Evolutionary conservation across 2,113 vertebrate genomes (phyloP).

Genomic region (Limnothrissa miodon): DNA sequence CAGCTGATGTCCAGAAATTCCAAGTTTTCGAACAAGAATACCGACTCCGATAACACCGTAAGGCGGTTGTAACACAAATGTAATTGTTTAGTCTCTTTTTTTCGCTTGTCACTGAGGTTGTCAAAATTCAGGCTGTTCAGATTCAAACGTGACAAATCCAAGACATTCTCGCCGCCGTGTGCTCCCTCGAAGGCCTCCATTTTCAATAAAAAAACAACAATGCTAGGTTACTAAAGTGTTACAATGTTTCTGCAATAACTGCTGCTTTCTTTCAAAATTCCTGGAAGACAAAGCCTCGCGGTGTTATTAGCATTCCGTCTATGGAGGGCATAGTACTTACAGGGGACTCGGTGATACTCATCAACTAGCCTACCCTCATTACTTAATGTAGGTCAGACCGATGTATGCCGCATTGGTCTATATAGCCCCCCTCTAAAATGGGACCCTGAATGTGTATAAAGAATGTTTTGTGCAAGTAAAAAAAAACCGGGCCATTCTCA

Average conservation of each 20-base stretch:
- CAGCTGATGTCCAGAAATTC: constrained; percentile 90
- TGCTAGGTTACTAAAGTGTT: neutral
- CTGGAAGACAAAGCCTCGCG: constrained; percentile 1
- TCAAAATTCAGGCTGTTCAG: constrained; percentile 65
- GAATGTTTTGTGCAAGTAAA: neutral
- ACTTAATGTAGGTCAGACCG: constrained; percentile 14
- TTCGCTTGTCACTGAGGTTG: constrained; percentile 67
- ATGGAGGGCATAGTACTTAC: neutral
- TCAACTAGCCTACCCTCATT: neutral
- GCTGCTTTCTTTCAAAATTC: neutral
- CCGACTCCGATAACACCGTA: constrained; percentile 68
- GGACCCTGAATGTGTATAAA: constrained; percentile 28
- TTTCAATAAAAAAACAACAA: constrained; percentile 32
- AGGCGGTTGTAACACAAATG: constrained; percentile 81
- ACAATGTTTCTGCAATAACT: neutral
- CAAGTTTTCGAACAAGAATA: constrained; percentile 79
- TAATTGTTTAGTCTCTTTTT: constrained; percentile 73
- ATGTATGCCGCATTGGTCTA: neutral
- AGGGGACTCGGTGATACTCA: neutral
- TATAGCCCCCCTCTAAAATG: neutral
- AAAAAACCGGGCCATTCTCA: neutral
- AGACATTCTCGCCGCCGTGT: constrained; percentile 59
- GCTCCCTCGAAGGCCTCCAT: constrained; percentile 68
- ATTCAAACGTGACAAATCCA: constrained; percentile 75
- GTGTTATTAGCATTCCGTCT: constrained; percentile 1